Evolutionary conservation across 2,113 vertebrate genomes (phyloP).

Genomic region (Rhea americana): DNA sequence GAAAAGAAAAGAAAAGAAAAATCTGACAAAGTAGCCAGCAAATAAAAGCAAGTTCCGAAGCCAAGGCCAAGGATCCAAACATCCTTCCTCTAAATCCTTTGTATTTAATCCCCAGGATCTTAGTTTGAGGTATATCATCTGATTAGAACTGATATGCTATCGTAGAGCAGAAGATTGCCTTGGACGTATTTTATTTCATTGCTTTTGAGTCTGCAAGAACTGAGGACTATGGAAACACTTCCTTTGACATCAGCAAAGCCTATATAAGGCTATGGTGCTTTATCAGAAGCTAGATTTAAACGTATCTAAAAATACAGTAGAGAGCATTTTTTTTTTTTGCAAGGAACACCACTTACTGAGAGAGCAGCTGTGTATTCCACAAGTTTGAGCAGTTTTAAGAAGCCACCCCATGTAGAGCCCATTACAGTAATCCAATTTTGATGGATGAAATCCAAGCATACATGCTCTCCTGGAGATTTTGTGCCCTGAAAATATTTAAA

Average conservation of each 20-base stretch:
- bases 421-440: constrained; percentile 59
- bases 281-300: neutral
- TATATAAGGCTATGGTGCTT: neutral
- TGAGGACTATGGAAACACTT: neutral
- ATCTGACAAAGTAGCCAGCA: neutral
- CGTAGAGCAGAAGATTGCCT: neutral
- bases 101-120: neutral
- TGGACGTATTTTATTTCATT: neutral
- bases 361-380: neutral
- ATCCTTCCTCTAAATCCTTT: neutral
- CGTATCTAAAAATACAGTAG: neutral
- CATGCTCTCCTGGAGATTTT: constrained; percentile 38
- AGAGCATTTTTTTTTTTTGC: rapidly evolving
- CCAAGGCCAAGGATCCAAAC: neutral
- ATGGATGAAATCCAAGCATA: constrained; percentile 44
- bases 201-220: neutral
- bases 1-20: neutral
- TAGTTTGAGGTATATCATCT: neutral
- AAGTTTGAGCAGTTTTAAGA: constrained; percentile 45
- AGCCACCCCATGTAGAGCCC: constrained; percentile 29
- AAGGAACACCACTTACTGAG: neutral
- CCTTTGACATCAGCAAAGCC: neutral
- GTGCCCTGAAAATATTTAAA: constrained; percentile 43
- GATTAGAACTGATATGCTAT: neutral
- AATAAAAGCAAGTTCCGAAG: neutral